Evolutionary conservation across 2,113 vertebrate species (phyloP).

Genomic region (Zosterops borbonicus): DNA sequence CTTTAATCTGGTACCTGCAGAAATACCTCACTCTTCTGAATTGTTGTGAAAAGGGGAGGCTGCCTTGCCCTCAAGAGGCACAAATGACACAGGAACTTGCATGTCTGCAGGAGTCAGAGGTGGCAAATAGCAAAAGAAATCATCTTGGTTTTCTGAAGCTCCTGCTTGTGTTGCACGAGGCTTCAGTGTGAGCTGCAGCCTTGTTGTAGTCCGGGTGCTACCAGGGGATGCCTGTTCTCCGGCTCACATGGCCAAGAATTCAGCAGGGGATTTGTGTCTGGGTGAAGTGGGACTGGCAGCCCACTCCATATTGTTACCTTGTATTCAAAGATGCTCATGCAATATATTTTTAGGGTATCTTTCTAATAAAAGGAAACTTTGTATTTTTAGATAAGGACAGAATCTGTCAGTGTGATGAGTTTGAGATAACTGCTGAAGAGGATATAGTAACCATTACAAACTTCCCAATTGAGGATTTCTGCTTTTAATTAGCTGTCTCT

Average conservation of each 20-base stretch:
- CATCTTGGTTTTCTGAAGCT: background rate
- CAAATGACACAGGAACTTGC: background rate
- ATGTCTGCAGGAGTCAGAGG: background rate
- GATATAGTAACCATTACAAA: background rate
- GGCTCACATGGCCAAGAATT: accelerated
- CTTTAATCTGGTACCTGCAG: background rate
- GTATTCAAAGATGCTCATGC: background rate
- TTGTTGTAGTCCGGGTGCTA: accelerated
- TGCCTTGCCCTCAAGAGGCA: background rate
- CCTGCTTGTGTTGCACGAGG: background rate
- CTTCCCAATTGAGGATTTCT: background rate
- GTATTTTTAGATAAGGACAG: background rate
- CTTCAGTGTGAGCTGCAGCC: background rate
- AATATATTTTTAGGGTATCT: background rate
- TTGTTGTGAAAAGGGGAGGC: background rate
- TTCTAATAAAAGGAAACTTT: background rate
- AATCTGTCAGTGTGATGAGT: background rate
- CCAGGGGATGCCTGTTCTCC: background rate
- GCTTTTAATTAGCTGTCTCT: background rate
- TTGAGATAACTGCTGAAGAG: background rate
- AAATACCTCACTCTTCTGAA: background rate
- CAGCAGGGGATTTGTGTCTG: accelerated
- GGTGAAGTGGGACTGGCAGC: background rate
- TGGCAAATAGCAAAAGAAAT: background rate
- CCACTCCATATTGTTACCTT: accelerated